Conservation (phyloP, 37 sponge, comb jelly and placozoan genomes). For the Axinella damicornis region DNA sequence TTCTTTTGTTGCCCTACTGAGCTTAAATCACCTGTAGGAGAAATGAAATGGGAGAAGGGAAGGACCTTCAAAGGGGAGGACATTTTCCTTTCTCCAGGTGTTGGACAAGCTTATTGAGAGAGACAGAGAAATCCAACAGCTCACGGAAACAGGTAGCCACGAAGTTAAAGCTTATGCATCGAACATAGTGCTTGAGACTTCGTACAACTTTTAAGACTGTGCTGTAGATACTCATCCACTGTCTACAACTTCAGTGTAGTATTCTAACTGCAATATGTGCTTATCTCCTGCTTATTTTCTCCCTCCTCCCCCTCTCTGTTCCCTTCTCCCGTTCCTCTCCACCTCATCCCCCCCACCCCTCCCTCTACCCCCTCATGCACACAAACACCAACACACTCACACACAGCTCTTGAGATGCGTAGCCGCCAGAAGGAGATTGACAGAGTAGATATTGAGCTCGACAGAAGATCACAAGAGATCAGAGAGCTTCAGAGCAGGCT, state of each 20-base stretch:
- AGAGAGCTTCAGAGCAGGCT: conserved; percentile 63
- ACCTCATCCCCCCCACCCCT: no score
- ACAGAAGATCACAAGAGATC: conserved; percentile 40
- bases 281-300: no score
- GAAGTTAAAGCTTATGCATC: no score
- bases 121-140: conserved; percentile 54
- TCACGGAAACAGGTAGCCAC: conserved; percentile 59
- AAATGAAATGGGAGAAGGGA: no score
- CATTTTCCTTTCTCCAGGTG: conserved; percentile 44
- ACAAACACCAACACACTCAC: conserved; percentile 42
- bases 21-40: no score
- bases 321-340: background rate
- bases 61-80: no score
- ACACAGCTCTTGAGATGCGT: conserved; percentile 62
- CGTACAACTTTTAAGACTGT: no score
- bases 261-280: no score
- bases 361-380: background rate
- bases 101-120: conserved; percentile 51
- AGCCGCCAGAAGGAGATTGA: conserved; percentile 40
- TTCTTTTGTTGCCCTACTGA: no score
- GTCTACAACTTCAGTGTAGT: no score
- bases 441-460: conserved; percentile 56
- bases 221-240: no score
- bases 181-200: no score
- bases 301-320: background rate